Conservation (phyloP, 1,140 invertebrate species). For the Pseudomyrmex concolor region DNA sequence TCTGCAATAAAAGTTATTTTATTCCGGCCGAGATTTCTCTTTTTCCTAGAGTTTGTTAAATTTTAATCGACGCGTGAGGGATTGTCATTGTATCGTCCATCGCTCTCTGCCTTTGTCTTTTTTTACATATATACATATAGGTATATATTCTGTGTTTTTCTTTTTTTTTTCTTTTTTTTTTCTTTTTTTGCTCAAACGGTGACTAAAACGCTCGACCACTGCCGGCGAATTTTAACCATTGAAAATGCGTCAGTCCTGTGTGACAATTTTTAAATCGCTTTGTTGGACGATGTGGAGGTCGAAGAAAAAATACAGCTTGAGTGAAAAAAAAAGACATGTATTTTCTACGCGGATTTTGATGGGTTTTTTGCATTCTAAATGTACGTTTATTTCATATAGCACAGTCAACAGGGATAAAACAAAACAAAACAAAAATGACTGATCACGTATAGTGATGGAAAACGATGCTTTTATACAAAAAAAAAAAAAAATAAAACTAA, state of each 20-base stretch:
- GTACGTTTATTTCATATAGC: constrained; percentile 25
- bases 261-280: constrained; percentile 48
- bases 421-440: too few relatives aligned
- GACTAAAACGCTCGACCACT: background rate
- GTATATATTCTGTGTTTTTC: too few relatives aligned
- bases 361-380: constrained; percentile 2
- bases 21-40: constrained; percentile 15
- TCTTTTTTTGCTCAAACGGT: constrained; percentile 16
- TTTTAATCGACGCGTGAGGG: constrained; percentile 49
- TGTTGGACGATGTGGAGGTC: background rate
- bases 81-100: constrained; percentile 1
- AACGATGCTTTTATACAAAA: background rate
- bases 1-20: constrained; percentile 27
- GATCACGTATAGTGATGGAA: background rate
- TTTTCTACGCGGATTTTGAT: constrained; percentile 5
- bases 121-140: too few relatives aligned
- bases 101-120: background rate
- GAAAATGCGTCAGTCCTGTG: constrained; percentile 16
- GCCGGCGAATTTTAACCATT: constrained; percentile 8
- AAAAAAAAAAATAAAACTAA: too few relatives aligned
- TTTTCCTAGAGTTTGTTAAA: constrained; percentile 56
- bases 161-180: too few relatives aligned
- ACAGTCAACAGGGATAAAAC: background rate
- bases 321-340: background rate
- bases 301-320: constrained; percentile 29